Evolutionary conservation across 2,888 invertebrate genomes (phyloP).

Genomic region (Rhamphomyia laevipes): DNA sequence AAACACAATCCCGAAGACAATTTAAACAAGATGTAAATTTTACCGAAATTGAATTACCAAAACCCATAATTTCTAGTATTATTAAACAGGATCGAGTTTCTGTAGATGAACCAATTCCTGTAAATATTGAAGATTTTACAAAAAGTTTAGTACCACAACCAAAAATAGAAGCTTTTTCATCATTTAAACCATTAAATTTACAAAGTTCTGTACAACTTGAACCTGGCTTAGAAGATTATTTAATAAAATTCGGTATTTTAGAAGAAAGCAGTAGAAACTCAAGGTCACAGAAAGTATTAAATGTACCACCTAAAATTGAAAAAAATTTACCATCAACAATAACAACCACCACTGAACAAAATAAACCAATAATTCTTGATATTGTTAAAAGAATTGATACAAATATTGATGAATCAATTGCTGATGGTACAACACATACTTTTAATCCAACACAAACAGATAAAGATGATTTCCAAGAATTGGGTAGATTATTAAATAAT

Average conservation of each 20-base stretch:
- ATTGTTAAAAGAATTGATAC: conserved; percentile 13
- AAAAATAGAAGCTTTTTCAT: conserved; percentile 30
- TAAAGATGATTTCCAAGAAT: conserved; percentile 41
- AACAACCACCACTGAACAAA: conserved; percentile 6
- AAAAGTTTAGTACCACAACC: conserved; percentile 25
- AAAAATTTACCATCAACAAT: neutral
- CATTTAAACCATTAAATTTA: conserved; percentile 36
- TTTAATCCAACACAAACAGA: conserved; percentile 22
- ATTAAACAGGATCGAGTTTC: conserved; percentile 12
- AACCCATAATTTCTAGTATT: conserved; percentile 24
- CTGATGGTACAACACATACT: conserved; percentile 4
- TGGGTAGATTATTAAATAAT: conserved; percentile 40
- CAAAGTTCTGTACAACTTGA: conserved; percentile 29
- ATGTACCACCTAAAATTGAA: neutral
- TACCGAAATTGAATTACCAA: conserved; percentile 27
- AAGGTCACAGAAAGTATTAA: neutral
- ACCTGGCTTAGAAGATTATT: conserved; percentile 33
- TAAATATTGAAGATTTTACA: conserved; percentile 26
- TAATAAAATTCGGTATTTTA: conserved; percentile 36
- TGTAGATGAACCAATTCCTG: conserved; percentile 12
- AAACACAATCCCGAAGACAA: conserved; percentile 20
- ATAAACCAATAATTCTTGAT: neutral
- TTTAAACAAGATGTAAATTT: conserved; percentile 26
- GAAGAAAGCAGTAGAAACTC: conserved; percentile 16
- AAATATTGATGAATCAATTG: conserved; percentile 5